Evolutionary conservation across 2,113 vertebrate species (phyloP).

Genomic region (Laticauda laticaudata): DNA sequence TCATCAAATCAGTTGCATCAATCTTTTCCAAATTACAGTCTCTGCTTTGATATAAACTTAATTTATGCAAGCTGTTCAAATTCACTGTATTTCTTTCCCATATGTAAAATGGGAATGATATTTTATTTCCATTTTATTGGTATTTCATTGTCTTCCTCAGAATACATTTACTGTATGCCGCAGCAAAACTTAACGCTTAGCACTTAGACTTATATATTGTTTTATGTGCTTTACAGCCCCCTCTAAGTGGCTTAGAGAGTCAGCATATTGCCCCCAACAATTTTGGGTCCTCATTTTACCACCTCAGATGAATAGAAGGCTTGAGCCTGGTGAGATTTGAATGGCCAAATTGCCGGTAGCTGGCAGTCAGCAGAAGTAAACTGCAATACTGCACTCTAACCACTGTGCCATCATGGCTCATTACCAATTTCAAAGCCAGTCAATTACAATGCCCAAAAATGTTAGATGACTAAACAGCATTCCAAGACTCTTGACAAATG

Average conservation of each 20-base stretch:
- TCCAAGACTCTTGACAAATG: not conserved
- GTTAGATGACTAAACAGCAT: not conserved
- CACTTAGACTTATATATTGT: too few species aligned
- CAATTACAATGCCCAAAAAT: not conserved
- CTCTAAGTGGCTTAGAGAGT: too few species aligned
- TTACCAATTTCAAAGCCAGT: not conserved
- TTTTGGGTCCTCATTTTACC: too few species aligned
- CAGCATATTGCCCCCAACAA: too few species aligned
- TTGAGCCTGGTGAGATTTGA: too few species aligned
- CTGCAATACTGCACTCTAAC: too few species aligned
- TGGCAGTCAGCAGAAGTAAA: too few species aligned
- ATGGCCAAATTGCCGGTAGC: too few species aligned
- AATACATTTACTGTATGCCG: not conserved
- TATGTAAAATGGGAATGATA: not conserved
- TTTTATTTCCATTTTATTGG: not conserved
- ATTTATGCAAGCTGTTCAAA: constrained; percentile 12
- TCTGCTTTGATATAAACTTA: not conserved
- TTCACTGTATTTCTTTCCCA: constrained; percentile 31
- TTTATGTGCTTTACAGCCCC: too few species aligned
- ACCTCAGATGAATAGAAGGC: too few species aligned
- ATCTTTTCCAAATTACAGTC: not conserved
- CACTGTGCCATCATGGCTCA: too few species aligned
- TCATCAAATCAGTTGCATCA: not conserved
- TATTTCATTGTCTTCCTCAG: not conserved
- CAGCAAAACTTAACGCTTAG: not conserved